A percentile compares a stretch with the other conserved stretches of the same genome.
These are phyloP conservation scores for Zosterops lateralis DNA, from an alignment of 2,113 vertebrate species.

Conservation along the genomic window DNA sequence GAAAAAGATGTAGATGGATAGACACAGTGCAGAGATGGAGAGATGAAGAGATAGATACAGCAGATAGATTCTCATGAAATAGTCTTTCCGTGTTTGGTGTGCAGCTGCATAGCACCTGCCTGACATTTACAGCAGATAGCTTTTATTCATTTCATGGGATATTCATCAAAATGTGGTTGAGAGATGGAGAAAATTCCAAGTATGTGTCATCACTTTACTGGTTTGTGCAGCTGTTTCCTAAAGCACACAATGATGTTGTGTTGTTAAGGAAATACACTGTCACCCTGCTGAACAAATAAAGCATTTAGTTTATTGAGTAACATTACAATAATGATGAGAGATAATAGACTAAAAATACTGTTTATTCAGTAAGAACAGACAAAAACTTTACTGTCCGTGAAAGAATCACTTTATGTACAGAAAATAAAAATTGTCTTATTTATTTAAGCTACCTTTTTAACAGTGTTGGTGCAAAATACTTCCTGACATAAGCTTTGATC, in stretches of 20 bases:
- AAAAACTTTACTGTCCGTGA: slow-evolving; percentile 56
- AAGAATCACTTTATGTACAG: slow-evolving; percentile 13
- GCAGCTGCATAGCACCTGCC: slow-evolving; percentile 72
- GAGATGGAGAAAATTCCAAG: slow-evolving; percentile 76
- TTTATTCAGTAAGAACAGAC: slow-evolving; percentile 66
- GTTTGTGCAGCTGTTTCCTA: slow-evolving; percentile 72
- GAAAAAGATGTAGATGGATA: slow-evolving; percentile 39
- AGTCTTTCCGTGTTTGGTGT: slow-evolving; percentile 56
- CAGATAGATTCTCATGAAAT: slow-evolving; percentile 70
- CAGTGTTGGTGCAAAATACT: neutral
- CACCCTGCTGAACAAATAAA: slow-evolving; percentile 70
- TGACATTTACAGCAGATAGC: slow-evolving; percentile 71
- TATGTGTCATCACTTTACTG: slow-evolving; percentile 73
- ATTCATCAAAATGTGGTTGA: slow-evolving; percentile 71
- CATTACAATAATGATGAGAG: slow-evolving; percentile 65
- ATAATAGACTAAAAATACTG: slow-evolving; percentile 68
- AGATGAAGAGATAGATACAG: slow-evolving; percentile 31
- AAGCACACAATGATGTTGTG: slow-evolving; percentile 72
- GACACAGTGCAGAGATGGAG: slow-evolving; percentile 26
- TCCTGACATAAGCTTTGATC: slow-evolving; percentile 7
- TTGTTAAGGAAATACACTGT: slow-evolving; percentile 74
- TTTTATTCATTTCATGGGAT: slow-evolving; percentile 74
- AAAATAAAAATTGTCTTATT: slow-evolving; percentile 18
- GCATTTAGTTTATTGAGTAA: slow-evolving; percentile 70
- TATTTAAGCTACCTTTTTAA: slow-evolving; percentile 37